Percentiles rank a stretch among this genome's conserved stretches.
phyloP scores from a whole-genome alignment of 1,140 invertebrate genomes.

The Cydia amplana region DNA sequence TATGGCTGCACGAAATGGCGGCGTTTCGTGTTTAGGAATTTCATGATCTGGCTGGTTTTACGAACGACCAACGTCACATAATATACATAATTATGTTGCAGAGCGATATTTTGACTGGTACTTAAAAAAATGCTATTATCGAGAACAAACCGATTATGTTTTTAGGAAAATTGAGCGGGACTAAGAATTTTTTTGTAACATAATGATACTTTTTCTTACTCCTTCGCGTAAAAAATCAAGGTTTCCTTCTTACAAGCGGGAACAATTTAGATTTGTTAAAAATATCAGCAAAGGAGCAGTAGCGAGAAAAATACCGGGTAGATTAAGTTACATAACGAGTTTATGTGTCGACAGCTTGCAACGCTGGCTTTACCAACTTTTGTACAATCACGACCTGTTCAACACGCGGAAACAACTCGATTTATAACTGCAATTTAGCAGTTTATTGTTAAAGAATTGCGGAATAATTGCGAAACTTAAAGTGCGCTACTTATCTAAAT shows the following conservation, averaged over 20 bases:
- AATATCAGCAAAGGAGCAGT: background rate
- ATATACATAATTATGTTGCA: too few relatives aligned
- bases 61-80: too few relatives aligned
- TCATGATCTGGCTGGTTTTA: too few relatives aligned
- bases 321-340: background rate
- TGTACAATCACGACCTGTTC: background rate
- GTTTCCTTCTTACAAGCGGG: background rate
- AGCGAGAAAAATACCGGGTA: background rate
- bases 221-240: background rate
- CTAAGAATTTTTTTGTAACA: too few relatives aligned
- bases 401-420: background rate
- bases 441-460: background rate
- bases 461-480: background rate
- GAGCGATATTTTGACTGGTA: too few relatives aligned
- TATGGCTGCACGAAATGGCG: too few relatives aligned
- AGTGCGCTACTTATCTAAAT: too few relatives aligned
- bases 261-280: conserved; percentile 5
- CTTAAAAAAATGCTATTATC: too few relatives aligned
- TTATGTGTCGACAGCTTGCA: background rate
- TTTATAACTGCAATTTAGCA: background rate
- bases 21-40: too few relatives aligned
- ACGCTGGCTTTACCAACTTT: background rate
- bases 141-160: too few relatives aligned
- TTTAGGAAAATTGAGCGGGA: too few relatives aligned
- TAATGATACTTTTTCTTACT: background rate